Evolutionary conservation across 2,888 invertebrate genomes (phyloP).

Genomic region (Agonopterix heracliana): DNA sequence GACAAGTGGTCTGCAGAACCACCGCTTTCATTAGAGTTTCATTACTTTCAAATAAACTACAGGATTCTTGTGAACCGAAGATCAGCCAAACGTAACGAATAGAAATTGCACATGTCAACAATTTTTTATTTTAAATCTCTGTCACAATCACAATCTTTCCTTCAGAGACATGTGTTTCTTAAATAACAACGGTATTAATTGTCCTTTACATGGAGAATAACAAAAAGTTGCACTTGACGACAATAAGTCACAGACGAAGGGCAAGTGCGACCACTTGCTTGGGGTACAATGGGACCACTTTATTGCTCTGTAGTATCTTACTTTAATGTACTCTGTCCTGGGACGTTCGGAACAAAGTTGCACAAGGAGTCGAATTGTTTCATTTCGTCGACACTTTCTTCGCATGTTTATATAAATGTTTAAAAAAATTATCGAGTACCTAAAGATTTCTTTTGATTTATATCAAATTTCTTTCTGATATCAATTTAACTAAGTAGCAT

Average conservation of each 20-base stretch:
- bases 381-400: neutral
- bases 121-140: too few relatives aligned
- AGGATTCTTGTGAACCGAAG: too few relatives aligned
- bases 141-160: too few relatives aligned
- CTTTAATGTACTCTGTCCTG: conserved; percentile 27
- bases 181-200: conserved; percentile 1
- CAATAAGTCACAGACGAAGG: conserved; percentile 10
- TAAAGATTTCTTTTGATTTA: too few relatives aligned
- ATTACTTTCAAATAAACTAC: too few relatives aligned
- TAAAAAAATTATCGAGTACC: neutral
- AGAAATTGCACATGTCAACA: too few relatives aligned
- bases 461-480: too few relatives aligned
- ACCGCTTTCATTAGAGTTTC: too few relatives aligned
- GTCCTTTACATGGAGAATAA: conserved; percentile 2
- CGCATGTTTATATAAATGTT: neutral
- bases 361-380: conserved; percentile 14
- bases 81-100: too few relatives aligned
- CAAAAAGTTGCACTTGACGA: conserved; percentile 8
- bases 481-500: too few relatives aligned
- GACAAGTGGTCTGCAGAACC: too few relatives aligned
- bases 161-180: neutral
- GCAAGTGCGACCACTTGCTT: conserved; percentile 8
- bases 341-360: conserved; percentile 12
- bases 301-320: conserved; percentile 30
- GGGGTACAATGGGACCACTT: conserved; percentile 32